A percentile compares a stretch with the other conserved stretches of the same genome.
These are phyloP conservation scores for Bombus balteatus DNA, from an alignment of 1,140 invertebrate genomes.

Conservation along the genomic window DNA sequence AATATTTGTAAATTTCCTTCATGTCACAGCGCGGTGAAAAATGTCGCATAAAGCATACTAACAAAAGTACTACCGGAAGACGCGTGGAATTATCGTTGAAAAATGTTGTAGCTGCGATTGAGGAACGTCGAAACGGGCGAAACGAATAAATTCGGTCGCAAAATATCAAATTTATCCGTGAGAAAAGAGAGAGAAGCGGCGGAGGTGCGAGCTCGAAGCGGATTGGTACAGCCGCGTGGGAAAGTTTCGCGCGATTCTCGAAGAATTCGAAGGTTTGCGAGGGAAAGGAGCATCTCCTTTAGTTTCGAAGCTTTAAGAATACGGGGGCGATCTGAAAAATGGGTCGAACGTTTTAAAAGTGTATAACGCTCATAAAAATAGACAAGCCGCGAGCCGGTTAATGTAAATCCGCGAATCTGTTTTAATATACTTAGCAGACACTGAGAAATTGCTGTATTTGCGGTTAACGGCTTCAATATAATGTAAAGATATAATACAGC, in stretches of 20 bases:
- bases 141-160: conserved; percentile 11
- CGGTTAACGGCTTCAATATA: neutral
- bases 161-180: conserved; percentile 8
- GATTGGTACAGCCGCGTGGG: neutral
- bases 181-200: neutral
- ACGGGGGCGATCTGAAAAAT: conserved; percentile 15
- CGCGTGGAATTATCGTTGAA: neutral
- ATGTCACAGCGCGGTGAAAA: neutral
- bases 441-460: conserved; percentile 2
- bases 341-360: conserved; percentile 35
- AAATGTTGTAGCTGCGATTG: neutral
- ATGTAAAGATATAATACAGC: neutral
- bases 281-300: conserved; percentile 13
- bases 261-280: neutral
- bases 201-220: neutral
- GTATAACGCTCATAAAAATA: conserved; percentile 28
- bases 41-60: neutral
- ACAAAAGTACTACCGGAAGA: too few species aligned
- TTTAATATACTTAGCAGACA: conserved; percentile 6
- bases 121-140: neutral
- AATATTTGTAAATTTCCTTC: neutral
- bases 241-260: conserved; percentile 8
- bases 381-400: neutral
- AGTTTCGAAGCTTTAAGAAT: conserved; percentile 12
- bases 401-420: conserved; percentile 10